phyloP scores from a whole-genome alignment of 2,797 vertebrate species.

The Centroberyx gerrardi region DNA sequence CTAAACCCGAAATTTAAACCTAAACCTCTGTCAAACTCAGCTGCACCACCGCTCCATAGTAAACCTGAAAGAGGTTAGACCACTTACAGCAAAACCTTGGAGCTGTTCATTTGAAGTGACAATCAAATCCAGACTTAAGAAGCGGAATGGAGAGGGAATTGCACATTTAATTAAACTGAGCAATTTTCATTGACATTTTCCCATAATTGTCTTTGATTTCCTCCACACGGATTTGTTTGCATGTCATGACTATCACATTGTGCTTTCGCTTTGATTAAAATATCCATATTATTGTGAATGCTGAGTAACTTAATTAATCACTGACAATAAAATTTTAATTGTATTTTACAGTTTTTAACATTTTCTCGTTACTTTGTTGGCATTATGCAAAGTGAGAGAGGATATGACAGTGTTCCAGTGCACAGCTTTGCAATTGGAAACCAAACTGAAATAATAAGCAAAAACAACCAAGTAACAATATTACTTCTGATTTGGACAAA shows the following conservation, averaged over 20 bases:
- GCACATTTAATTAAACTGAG: slow-evolving; percentile 8
- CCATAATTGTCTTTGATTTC: slow-evolving; percentile 11
- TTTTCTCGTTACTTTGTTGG: slow-evolving; percentile 3
- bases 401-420: slow-evolving; percentile 2
- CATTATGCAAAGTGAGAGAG: neutral
- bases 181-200: slow-evolving; percentile 35
- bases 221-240: neutral
- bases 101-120: too few relatives aligned
- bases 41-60: too few relatives aligned
- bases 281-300: slow-evolving; percentile 3
- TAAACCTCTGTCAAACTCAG: too few relatives aligned
- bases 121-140: neutral
- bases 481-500: slow-evolving; percentile 3
- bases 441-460: too few relatives aligned
- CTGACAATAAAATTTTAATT: neutral
- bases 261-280: slow-evolving; percentile 14
- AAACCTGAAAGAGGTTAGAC: too few relatives aligned
- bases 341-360: neutral
- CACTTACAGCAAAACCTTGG: too few relatives aligned
- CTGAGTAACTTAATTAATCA: slow-evolving; percentile 20
- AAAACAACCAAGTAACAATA: slow-evolving; percentile 9
- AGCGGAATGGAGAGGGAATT: neutral
- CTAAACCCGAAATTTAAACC: too few relatives aligned
- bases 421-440: too few relatives aligned
- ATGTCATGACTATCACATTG: slow-evolving; percentile 12